phyloP scores from a whole-genome alignment of 2,797 vertebrate genomes.

The Myiotriccus ornatus region DNA sequence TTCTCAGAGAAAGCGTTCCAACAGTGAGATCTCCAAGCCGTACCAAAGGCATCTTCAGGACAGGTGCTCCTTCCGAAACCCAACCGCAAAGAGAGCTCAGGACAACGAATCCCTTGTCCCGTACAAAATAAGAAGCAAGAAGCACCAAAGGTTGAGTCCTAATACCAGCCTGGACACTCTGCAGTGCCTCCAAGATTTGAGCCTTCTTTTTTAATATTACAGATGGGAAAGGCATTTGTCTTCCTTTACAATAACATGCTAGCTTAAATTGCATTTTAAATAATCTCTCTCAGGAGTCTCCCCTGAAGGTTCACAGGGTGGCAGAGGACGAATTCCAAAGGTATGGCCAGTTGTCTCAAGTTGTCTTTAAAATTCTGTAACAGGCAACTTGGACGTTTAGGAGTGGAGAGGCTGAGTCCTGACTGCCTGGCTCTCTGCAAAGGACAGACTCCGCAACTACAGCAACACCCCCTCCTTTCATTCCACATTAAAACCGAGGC shows the following conservation, averaged over 20 bases:
- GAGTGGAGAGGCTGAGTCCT: not conserved
- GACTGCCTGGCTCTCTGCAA: not conserved
- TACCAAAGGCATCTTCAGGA: not conserved
- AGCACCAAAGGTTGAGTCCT: not conserved
- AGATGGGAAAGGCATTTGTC: not conserved
- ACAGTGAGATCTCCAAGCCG: not conserved
- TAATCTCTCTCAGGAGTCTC: not conserved
- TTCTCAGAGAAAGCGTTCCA: not conserved
- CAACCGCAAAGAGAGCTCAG: not conserved
- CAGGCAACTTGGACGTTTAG: accelerated
- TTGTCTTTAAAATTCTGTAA: not conserved
- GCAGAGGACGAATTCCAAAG: not conserved
- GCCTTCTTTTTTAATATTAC: not conserved
- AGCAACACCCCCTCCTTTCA: not conserved
- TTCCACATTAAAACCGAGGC: not conserved
- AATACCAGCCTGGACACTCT: not conserved
- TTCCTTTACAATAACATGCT: not conserved
- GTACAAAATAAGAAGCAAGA: not conserved
- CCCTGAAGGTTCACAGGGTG: not conserved
- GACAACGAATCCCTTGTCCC: not conserved
- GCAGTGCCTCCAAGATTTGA: not conserved
- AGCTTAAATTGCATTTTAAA: not conserved
- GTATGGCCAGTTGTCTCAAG: not conserved
- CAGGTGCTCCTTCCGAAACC: not conserved
- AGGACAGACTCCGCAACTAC: not conserved